Evolutionary conservation across 92 coral and sea anemone species (phyloP), one percentile per base, ranked within the genome.

Genomic region (Phenganax subtilis): DNA sequence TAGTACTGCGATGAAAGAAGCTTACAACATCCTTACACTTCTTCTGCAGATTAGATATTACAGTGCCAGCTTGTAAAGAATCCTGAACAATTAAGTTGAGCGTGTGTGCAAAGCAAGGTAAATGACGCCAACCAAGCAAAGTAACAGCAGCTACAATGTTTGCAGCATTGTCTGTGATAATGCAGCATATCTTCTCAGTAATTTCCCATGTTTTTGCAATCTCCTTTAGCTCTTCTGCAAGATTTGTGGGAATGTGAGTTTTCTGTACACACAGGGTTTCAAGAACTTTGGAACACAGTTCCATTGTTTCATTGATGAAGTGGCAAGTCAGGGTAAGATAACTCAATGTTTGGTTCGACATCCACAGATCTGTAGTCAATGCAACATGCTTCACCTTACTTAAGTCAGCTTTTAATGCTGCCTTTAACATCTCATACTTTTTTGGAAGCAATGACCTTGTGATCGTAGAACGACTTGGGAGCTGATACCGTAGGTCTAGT

Each of bases 61-160:
- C 60, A 37, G 61, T 61, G 75, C 59, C 80, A 30, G 71, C 72
- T 57, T 58, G 37, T 15, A 82, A 10, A 71, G 85, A 76, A 57
- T 57, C 77, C 8, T 65, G 66, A 10, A 82, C 85, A 53, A 44
- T 70, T 11, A 28, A 58, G 59, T 72, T 57, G 37, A 71, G 80
- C 6, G 44, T 71, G 66, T 72, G 77, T 29, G 85, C 79, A 44
- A 82, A 71, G 80, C 80, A 82, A 10, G 85, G 80, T 6, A 72
- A 30, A 51, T 82, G 85, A 55, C 15, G 62, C 85, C 85, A 82
- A 12, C 85, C 85, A 71, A 64, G 30, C 27, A 54, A 31, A 12
- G 27, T 37, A 25, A 60, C 44, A 29, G 85, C 85, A n/a, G 80
- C 80, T 71, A 72, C 58, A 71, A 56, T 69, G 60, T 59, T 72